Evolutionary conservation across 2,113 vertebrate species (phyloP).

Genomic region (Oryzias melastigma): DNA sequence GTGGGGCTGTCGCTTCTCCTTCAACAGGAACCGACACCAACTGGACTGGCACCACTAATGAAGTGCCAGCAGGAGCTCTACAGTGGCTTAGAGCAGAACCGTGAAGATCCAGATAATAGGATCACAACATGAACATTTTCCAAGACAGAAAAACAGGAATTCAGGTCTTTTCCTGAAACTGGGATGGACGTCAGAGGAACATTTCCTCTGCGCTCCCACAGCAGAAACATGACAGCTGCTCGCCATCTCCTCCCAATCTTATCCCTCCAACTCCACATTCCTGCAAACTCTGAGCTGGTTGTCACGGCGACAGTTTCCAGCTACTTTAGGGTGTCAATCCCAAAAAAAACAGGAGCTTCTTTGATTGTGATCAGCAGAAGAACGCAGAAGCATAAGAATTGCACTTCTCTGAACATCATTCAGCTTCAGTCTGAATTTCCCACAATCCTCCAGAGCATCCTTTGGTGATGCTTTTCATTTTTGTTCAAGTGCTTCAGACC

Average conservation of each 20-base stretch:
- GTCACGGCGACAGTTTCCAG: no score
- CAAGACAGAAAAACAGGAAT: slow-evolving; percentile 4
- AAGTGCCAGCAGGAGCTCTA: slow-evolving; percentile 49
- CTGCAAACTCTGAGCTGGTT: no score
- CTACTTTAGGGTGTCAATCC: no score
- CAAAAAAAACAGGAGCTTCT: no score
- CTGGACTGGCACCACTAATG: slow-evolving; percentile 51
- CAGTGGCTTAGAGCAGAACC: slow-evolving; percentile 23
- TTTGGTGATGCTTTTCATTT: no score
- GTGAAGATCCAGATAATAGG: slow-evolving; percentile 8
- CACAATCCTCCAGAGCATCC: no score
- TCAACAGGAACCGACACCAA: slow-evolving; percentile 52
- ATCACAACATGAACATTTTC: not conserved
- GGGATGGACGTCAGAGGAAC: slow-evolving; percentile 16
- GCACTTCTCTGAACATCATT: no score
- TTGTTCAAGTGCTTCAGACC: no score
- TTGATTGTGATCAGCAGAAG: no score
- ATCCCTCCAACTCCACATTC: no score
- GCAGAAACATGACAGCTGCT: slow-evolving; percentile 14
- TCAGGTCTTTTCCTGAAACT: slow-evolving; percentile 13
- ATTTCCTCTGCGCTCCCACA: slow-evolving; percentile 6
- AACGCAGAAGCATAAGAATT: no score
- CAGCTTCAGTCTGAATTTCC: no score
- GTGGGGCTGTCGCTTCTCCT: slow-evolving; percentile 48
- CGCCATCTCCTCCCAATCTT: not conserved